Conservation (phyloP, 2,113 vertebrate species). For the Aegithalos caudatus region DNA sequence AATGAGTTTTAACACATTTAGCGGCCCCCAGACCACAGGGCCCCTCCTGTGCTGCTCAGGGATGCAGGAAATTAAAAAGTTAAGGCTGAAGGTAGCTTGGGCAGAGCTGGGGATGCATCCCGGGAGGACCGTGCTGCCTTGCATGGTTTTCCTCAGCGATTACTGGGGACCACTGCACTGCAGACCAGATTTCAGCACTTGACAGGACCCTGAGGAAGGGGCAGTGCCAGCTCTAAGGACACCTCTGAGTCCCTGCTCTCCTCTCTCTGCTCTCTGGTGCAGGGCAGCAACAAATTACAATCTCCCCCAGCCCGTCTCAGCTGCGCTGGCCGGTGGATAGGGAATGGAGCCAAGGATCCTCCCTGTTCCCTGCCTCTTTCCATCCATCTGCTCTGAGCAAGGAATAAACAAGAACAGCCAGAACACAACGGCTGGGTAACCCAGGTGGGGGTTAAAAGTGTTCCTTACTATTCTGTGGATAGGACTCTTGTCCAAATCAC, state of each 20-base stretch:
- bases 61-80: constrained; percentile 67
- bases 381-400: constrained; percentile 46
- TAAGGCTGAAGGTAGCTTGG: neutral
- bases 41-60: constrained; percentile 57
- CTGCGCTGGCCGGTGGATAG: constrained; percentile 33
- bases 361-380: constrained; percentile 41
- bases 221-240: constrained; percentile 4
- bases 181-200: neutral
- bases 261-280: neutral
- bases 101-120: constrained; percentile 6
- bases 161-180: neutral
- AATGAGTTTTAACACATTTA: constrained; percentile 42
- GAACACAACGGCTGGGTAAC: constrained; percentile 43
- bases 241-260: neutral
- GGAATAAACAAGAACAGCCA: constrained; percentile 52
- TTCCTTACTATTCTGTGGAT: neutral
- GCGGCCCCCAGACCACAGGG: neutral
- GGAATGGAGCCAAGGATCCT: constrained; percentile 58
- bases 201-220: neutral
- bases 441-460: constrained; percentile 26
- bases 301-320: constrained; percentile 21
- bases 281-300: constrained; percentile 1
- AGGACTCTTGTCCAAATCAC: constrained; percentile 23
- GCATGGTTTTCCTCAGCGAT: neutral
- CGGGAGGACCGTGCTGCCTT: neutral